phyloP scores from a whole-genome alignment of 1,140 invertebrate genomes.

The Stenopsyche tienmushanensis region DNA sequence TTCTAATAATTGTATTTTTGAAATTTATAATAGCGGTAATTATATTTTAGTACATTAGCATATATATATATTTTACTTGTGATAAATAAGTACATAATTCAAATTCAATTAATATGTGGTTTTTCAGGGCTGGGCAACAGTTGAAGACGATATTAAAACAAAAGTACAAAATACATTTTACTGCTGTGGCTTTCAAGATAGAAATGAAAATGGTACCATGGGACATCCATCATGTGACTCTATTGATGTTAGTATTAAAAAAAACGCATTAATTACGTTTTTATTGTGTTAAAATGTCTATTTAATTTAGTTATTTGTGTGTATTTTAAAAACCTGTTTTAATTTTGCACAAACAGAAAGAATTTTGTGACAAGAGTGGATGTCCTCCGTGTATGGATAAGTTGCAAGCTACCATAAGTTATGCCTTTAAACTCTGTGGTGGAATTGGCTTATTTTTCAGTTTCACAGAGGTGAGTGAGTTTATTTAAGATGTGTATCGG shows the following conservation, averaged over 20 bases:
- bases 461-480: constrained; percentile 97
- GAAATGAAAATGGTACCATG: constrained; percentile 46
- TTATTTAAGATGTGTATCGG: background rate
- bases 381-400: constrained; percentile 75
- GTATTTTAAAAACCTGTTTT: background rate
- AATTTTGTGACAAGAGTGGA: constrained; percentile 50
- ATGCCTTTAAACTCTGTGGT: constrained; percentile 87
- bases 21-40: no score
- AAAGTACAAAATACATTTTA: constrained; percentile 75
- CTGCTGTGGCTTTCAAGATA: constrained; percentile 81
- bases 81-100: no score
- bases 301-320: background rate
- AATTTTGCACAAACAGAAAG: background rate
- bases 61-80: no score
- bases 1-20: no score
- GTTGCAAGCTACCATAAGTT: constrained; percentile 76
- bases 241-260: constrained; percentile 54
- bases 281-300: background rate
- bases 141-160: constrained; percentile 60
- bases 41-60: no score
- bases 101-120: no score
- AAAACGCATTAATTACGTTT: background rate
- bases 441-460: constrained; percentile 95
- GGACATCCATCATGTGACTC: constrained; percentile 64
- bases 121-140: constrained; percentile 71